Percentiles rank a stretch among this genome's conserved stretches.
Conservation (phyloP, 2,113 vertebrate species). For the Neomonachus schauinslandi region DNA sequence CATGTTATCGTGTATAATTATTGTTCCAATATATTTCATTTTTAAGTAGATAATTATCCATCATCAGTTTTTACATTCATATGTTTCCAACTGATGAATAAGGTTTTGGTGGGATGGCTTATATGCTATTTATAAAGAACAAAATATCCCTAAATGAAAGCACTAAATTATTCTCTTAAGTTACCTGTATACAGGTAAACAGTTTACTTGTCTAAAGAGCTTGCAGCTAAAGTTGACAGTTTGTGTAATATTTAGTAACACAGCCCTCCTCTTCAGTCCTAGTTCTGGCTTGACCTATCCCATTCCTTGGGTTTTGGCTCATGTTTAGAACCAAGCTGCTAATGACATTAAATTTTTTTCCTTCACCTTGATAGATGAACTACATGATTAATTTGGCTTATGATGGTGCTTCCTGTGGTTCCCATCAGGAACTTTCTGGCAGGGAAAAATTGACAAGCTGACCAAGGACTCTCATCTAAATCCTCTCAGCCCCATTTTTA, state of each 20-base stretch:
- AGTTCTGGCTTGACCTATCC: background rate
- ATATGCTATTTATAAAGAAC: conserved; percentile 35
- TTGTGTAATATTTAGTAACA: background rate
- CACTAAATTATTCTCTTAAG: conserved; percentile 12
- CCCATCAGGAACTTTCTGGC: conserved; percentile 61
- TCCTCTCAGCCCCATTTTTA: conserved; percentile 51
- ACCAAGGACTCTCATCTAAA: conserved; percentile 63
- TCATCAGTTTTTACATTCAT: conserved; percentile 43
- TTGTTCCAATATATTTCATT: conserved; percentile 26
- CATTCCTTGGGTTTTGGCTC: conserved; percentile 18
- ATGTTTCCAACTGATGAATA: conserved; percentile 27
- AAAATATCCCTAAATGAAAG: conserved; percentile 38
- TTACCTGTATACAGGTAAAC: background rate
- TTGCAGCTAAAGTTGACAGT: background rate
- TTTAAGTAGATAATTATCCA: conserved; percentile 30
- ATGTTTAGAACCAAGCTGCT: conserved; percentile 31
- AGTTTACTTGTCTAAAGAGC: background rate
- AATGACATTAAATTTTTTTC: conserved; percentile 55
- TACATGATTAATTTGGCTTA: conserved; percentile 63
- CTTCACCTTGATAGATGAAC: conserved; percentile 67
- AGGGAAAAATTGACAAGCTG: conserved; percentile 58
- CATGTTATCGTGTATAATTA: background rate
- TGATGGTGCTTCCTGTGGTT: conserved; percentile 73
- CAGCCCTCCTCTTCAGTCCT: background rate
- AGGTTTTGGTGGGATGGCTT: background rate